These are phyloP conservation scores for Rhabdornis inornatus DNA, from an alignment of 2,113 vertebrate genomes.

Conservation along the genomic window DNA sequence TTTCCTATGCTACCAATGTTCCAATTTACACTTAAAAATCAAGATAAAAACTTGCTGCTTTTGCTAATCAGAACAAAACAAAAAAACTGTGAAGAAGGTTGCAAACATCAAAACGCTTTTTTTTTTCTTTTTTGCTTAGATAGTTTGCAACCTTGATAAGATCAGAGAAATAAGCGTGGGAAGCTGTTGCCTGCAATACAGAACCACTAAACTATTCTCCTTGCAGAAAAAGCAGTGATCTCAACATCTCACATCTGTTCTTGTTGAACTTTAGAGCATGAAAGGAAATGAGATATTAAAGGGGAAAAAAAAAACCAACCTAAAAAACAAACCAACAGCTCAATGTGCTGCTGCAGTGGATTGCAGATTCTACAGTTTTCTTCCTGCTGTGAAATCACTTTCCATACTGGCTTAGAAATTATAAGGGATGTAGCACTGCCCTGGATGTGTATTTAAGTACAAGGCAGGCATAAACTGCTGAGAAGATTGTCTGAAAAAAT, in stretches of 20 bases:
- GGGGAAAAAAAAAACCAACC: fast-evolving
- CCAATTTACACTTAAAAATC: slow-evolving; percentile 5
- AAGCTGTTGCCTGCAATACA: not conserved
- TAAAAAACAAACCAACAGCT: not conserved
- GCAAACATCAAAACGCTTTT: not conserved
- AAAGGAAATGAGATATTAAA: slow-evolving; percentile 13
- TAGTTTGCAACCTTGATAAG: not conserved
- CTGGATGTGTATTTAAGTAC: not conserved
- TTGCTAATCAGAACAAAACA: not conserved
- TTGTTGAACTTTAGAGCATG: slow-evolving; percentile 1
- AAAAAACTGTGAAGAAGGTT: not conserved
- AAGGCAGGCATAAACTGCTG: not conserved
- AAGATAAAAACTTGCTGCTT: not conserved
- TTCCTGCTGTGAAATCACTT: slow-evolving; percentile 8
- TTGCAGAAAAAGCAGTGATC: slow-evolving; percentile 21
- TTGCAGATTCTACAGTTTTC: not conserved
- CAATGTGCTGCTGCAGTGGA: not conserved
- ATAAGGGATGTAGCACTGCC: not conserved
- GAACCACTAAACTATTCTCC: not conserved
- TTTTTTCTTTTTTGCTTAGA: not conserved
- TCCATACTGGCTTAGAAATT: not conserved
- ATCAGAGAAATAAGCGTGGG: slow-evolving; percentile 18
- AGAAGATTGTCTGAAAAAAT: not conserved
- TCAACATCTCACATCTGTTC: slow-evolving; percentile 40
- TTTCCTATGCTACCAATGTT: not conserved